phyloP scores from a whole-genome alignment of 1,140 invertebrate species.

The Lasioglossum baleicum region DNA sequence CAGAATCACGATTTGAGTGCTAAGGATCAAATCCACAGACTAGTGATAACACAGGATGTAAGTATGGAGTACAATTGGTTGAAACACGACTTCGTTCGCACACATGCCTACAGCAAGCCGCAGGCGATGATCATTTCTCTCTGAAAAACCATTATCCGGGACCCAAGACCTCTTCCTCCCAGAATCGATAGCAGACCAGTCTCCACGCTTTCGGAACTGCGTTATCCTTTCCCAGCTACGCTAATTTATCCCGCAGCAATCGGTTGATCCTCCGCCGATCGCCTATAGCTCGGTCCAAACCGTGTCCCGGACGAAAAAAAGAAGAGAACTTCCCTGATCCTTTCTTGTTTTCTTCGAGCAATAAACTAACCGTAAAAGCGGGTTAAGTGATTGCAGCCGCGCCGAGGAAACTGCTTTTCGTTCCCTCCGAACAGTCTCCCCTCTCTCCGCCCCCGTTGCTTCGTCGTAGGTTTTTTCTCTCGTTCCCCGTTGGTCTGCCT shows the following conservation, averaged over 20 bases:
- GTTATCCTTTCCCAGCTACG: neutral
- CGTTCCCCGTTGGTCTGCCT: neutral
- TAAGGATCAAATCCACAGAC: no score
- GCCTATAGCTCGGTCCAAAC: neutral
- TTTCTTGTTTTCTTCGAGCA: conserved; percentile 49
- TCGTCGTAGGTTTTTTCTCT: neutral
- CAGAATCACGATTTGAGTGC: no score
- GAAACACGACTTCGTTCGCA: no score
- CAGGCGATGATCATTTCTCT: no score
- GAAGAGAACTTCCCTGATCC: conserved; percentile 33
- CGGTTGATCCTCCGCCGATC: conserved; percentile 3
- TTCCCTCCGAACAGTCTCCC: neutral
- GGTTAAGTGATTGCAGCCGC: conserved; percentile 65
- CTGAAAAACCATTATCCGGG: no score
- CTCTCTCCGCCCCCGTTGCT: no score
- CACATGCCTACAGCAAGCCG: no score
- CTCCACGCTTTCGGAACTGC: no score
- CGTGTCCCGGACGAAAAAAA: neutral
- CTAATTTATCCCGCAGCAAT: conserved; percentile 23
- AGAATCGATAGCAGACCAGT: no score
- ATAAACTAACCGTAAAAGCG: conserved; percentile 70
- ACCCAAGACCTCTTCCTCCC: no score
- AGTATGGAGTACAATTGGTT: no score
- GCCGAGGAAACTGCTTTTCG: conserved; percentile 21
- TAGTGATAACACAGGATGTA: no score